A percentile compares a stretch with the other conserved stretches of the same genome.
Evolutionary conservation across 2,113 vertebrate species (phyloP).

Genomic region (Varanus salvator): DNA sequence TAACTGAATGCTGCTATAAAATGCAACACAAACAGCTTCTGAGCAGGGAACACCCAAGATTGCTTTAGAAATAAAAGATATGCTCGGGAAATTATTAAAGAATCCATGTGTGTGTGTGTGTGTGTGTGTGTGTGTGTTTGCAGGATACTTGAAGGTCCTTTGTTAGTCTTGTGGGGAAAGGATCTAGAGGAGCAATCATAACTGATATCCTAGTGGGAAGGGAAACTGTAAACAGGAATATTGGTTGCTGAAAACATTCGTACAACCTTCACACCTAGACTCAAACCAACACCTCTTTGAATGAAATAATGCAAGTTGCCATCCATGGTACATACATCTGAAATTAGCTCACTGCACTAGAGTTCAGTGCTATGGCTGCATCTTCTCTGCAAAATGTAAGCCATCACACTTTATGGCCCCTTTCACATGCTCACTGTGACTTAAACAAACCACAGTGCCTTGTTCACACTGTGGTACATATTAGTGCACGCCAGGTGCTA

Average conservation of each 20-base stretch:
- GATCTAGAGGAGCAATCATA: slow-evolving; percentile 18
- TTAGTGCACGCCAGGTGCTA: too few relatives aligned
- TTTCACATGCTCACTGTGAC: too few relatives aligned
- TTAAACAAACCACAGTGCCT: too few relatives aligned
- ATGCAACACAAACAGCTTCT: slow-evolving; percentile 45
- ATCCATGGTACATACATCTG: too few relatives aligned
- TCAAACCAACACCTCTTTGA: too few relatives aligned
- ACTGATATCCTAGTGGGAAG: not conserved
- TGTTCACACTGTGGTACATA: too few relatives aligned
- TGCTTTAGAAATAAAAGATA: slow-evolving; percentile 56
- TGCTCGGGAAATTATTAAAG: slow-evolving; percentile 4
- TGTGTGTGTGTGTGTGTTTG: slow-evolving; percentile 22
- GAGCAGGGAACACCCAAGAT: slow-evolving; percentile 31
- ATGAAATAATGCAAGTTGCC: too few relatives aligned
- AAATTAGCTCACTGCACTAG: too few relatives aligned
- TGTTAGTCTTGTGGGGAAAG: not conserved
- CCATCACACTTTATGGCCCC: too few relatives aligned
- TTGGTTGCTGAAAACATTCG: slow-evolving; percentile 19
- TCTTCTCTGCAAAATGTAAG: too few relatives aligned
- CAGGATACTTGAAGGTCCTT: slow-evolving; percentile 8
- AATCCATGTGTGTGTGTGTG: not conserved
- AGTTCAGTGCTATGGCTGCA: too few relatives aligned
- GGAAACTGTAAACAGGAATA: slow-evolving; percentile 25
- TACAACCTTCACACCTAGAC: slow-evolving; percentile 4
- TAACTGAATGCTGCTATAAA: slow-evolving; percentile 55